These are phyloP conservation scores for Dryocosmus kuriphilus DNA, from an alignment of 2,888 invertebrate genomes.

Conservation along the genomic window DNA sequence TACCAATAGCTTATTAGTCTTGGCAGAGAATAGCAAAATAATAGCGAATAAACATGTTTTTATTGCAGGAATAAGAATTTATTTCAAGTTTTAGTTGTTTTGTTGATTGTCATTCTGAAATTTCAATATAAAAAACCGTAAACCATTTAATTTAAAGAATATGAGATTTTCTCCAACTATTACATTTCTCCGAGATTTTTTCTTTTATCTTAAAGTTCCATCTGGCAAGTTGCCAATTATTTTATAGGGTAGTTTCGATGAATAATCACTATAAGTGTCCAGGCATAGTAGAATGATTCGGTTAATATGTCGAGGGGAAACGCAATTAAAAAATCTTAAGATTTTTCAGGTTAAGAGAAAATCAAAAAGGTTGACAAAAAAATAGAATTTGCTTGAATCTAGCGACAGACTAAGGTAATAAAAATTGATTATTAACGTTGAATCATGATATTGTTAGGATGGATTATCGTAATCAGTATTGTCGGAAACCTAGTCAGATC, in stretches of 20 bases:
- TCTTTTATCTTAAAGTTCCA: neutral
- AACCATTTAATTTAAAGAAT: neutral
- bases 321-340: neutral
- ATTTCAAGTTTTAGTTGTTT: neutral
- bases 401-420: neutral
- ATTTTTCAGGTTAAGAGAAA: neutral
- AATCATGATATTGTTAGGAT: neutral
- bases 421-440: neutral
- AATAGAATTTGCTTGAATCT: neutral
- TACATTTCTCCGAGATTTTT: neutral
- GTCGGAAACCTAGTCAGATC: conserved; percentile 40
- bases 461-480: conserved; percentile 15
- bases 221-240: neutral
- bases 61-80: neutral
- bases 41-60: conserved; percentile 3
- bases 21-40: conserved; percentile 10
- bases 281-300: too few species aligned
- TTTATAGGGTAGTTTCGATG: too few species aligned
- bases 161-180: neutral
- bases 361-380: too few species aligned
- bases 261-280: too few species aligned
- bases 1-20: conserved; percentile 1
- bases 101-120: neutral
- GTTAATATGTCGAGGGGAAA: neutral
- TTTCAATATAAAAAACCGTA: neutral